Base-by-base conservation (phyloP, 1,140 invertebrate genomes). In the Dolichoris vasculosae region DNA sequence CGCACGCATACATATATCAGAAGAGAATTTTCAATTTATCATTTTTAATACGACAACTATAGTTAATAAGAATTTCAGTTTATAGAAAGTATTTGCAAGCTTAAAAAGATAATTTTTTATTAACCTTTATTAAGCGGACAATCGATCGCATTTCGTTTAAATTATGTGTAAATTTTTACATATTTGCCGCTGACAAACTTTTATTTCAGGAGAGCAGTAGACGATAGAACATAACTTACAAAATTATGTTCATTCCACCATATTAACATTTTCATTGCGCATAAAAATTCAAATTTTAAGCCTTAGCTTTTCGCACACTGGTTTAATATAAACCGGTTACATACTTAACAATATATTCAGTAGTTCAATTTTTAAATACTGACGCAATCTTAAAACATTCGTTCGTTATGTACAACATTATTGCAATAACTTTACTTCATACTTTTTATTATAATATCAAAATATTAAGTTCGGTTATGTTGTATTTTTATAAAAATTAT, bases 251-350 rank as follows among this genome's bases (percentile, higher is more conserved):
- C 30, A 11, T 35, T 81, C 46, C n/a, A 46, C 40, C 32, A 46
- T 2, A 30, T 46, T 32, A 80, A 67, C 26, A 69, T 30, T 81
- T 64, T 51, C n/a, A 15, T 81, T 48, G 64, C 26, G 38, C 40
- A 48, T 30, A 69, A 69, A 30, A 51, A 40, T 64, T 64, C 2
- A 64, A 75, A 6, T 59, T 20, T 48, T 40, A 46, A 46, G 55
- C 38, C 8, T 77, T 78, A 38, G 3, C 38, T 30, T 69, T 23
- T 51, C 67, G 82, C 13, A 6, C n/a, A 35, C 67, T 88, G 89
- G 90, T 90, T 91, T 89, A 90, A 91, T 91, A 89, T 91, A 90
- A 92, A 92, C 90, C 89, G 76, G 88, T 40, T 69, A 48, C 43
- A 78, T 82, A 71, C 69, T 30, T 80, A 80, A 84, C 75, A 79